Evolutionary conservation across 2,113 vertebrate species (phyloP).

Genomic region (Columbina picui): DNA sequence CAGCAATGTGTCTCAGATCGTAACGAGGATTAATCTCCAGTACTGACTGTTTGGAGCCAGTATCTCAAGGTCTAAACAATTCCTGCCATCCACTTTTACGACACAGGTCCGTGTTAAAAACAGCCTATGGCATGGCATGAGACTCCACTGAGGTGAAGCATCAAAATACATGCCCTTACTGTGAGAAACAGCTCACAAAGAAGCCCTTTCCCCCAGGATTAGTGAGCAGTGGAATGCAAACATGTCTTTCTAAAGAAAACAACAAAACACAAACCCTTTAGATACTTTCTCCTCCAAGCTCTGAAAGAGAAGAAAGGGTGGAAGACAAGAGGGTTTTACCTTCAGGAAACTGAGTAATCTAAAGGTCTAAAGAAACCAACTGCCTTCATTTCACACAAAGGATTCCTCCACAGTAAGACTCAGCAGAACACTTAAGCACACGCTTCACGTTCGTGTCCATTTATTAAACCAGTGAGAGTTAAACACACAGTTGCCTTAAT

Average conservation of each 20-base stretch:
- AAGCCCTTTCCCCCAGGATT: background rate
- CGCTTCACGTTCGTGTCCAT: background rate
- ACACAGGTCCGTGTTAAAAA: background rate
- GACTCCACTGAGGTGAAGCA: constrained; percentile 2
- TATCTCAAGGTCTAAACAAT: background rate
- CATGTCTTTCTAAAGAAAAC: constrained; percentile 17
- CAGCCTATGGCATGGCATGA: background rate
- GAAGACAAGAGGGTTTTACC: constrained; percentile 1
- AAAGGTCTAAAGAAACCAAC: constrained; percentile 17
- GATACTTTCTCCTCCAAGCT: constrained; percentile 5
- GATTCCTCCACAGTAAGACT: background rate
- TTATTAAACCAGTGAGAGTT: background rate
- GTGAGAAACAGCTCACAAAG: constrained; percentile 26
- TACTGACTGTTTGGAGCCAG: background rate
- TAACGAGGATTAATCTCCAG: background rate
- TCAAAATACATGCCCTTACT: background rate
- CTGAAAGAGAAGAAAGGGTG: constrained; percentile 36
- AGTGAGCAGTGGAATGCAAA: constrained; percentile 46
- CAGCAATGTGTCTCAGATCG: background rate
- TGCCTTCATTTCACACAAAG: background rate
- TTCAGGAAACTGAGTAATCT: background rate
- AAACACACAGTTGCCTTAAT: background rate
- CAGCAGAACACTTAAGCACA: background rate
- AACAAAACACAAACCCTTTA: constrained; percentile 31
- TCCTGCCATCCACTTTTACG: background rate